These are phyloP conservation scores for Cinara cedri DNA, from an alignment of 2,888 invertebrate genomes.

Conservation along the genomic window DNA sequence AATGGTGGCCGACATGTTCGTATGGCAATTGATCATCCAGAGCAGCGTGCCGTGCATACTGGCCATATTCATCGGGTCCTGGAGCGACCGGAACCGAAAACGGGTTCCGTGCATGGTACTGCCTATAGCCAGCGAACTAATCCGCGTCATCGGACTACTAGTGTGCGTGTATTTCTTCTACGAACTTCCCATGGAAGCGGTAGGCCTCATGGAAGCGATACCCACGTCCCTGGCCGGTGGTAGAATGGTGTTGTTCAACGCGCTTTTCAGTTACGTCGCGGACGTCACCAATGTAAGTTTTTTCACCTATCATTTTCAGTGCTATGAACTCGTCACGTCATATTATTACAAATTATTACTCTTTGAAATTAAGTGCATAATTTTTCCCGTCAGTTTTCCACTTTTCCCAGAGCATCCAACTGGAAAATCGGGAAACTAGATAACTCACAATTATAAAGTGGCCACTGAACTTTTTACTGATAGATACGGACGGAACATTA, in stretches of 20 bases:
- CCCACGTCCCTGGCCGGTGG: slow-evolving; percentile 83
- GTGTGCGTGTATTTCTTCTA: slow-evolving; percentile 80
- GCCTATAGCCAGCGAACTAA: slow-evolving; percentile 80
- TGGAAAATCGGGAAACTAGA: no score
- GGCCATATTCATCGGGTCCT: slow-evolving; percentile 80
- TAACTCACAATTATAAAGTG: no score
- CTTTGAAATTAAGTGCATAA: no score
- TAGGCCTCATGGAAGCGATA: slow-evolving; percentile 79
- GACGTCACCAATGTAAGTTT: slow-evolving; percentile 75
- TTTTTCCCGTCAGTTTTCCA: no score
- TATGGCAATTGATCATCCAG: slow-evolving; percentile 85
- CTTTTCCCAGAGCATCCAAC: no score
- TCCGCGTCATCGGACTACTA: slow-evolving; percentile 78
- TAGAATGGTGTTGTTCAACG: slow-evolving; percentile 90
- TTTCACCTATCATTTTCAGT: no score
- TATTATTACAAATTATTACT: no score
- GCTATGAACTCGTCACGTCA: no score
- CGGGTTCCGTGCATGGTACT: slow-evolving; percentile 84
- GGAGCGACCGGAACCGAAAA: slow-evolving; percentile 68
- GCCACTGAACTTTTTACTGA: no score
- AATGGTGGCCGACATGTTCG: slow-evolving; percentile 79
- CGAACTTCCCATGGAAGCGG: slow-evolving; percentile 77
- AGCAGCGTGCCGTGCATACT: slow-evolving; percentile 81
- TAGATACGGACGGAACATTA: no score
- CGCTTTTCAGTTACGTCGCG: slow-evolving; percentile 85